phyloP scores from a whole-genome alignment of 2,797 vertebrate genomes.

The Pempheris klunzingeri region DNA sequence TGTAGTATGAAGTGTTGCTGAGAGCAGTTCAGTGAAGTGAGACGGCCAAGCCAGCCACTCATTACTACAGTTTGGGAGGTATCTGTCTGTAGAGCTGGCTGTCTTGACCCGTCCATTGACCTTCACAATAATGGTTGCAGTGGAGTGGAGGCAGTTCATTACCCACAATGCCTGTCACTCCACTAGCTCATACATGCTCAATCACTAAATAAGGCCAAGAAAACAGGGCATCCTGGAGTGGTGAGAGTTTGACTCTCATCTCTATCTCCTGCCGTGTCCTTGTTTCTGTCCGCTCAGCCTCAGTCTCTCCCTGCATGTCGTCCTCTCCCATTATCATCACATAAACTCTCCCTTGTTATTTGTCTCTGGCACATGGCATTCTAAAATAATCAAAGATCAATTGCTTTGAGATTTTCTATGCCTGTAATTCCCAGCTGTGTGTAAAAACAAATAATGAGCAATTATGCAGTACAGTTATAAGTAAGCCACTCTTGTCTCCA shows the following conservation, averaged over 20 bases:
- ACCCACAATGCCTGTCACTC: slow-evolving; percentile 64
- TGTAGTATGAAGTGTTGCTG: slow-evolving; percentile 16
- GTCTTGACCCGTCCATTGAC: slow-evolving; percentile 66
- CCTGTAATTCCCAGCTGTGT: not conserved
- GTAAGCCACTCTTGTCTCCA: slow-evolving; percentile 16
- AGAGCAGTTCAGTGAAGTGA: slow-evolving; percentile 54
- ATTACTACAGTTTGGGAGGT: slow-evolving; percentile 63
- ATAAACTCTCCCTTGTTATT: slow-evolving; percentile 2
- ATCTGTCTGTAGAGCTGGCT: slow-evolving; percentile 26
- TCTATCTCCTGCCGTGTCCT: slow-evolving; percentile 7
- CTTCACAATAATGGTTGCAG: slow-evolving; percentile 68
- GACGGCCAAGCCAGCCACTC: slow-evolving; percentile 49
- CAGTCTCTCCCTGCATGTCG: slow-evolving; percentile 1
- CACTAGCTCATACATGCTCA: slow-evolving; percentile 42
- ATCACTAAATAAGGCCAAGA: slow-evolving; percentile 57
- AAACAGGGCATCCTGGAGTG: slow-evolving; percentile 51
- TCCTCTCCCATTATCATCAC: not conserved
- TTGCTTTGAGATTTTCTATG: slow-evolving; percentile 6
- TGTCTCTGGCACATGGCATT: not conserved
- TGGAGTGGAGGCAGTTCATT: slow-evolving; percentile 70
- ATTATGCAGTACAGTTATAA: not conserved
- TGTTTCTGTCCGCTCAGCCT: not conserved
- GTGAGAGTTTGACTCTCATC: slow-evolving; percentile 20
- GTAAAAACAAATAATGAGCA: slow-evolving; percentile 15
- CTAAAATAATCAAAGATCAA: not conserved